Percentiles rank a stretch among this genome's conserved stretches.
These are phyloP conservation scores for Corydoras sp. DNA, from an alignment of 2,113 vertebrate genomes.

Conservation along the genomic window DNA sequence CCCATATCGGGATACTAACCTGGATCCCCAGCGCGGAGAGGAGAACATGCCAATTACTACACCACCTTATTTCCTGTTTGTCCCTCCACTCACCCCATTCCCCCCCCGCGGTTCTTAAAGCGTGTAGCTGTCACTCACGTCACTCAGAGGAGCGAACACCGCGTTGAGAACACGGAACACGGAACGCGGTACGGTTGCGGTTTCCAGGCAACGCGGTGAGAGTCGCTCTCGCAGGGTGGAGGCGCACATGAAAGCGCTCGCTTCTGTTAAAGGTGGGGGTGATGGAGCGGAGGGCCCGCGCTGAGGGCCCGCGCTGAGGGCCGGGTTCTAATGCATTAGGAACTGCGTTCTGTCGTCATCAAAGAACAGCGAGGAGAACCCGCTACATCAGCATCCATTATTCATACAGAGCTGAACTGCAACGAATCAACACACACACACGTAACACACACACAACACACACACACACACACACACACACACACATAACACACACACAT, in stretches of 20 bases:
- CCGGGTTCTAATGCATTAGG: conserved; percentile 1
- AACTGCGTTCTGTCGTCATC: not conserved
- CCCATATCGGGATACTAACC: too few species aligned
- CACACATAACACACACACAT: too few species aligned
- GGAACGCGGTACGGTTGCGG: not conserved
- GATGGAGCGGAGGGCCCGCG: conserved; percentile 8
- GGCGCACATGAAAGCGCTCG: not conserved
- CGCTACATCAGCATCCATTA: not conserved
- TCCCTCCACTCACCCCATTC: not conserved
- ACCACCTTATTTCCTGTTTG: too few species aligned
- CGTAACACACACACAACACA: too few species aligned
- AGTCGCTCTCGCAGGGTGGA: not conserved
- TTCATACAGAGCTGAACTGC: not conserved
- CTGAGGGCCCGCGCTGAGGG: too few species aligned
- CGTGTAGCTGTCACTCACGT: too few species aligned
- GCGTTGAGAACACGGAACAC: too few species aligned
- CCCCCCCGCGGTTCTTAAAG: too few species aligned
- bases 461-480: too few species aligned
- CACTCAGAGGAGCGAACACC: too few species aligned
- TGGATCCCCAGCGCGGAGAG: too few species aligned
- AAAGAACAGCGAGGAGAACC: not conserved
- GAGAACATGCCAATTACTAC: too few species aligned
- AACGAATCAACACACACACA: not conserved
- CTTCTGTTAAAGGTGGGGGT: conserved; percentile 6
- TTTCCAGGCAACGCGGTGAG: conserved; percentile 26